Base-by-base conservation (phyloP, 2,797 vertebrate species). In the Falco biarmicus region DNA sequence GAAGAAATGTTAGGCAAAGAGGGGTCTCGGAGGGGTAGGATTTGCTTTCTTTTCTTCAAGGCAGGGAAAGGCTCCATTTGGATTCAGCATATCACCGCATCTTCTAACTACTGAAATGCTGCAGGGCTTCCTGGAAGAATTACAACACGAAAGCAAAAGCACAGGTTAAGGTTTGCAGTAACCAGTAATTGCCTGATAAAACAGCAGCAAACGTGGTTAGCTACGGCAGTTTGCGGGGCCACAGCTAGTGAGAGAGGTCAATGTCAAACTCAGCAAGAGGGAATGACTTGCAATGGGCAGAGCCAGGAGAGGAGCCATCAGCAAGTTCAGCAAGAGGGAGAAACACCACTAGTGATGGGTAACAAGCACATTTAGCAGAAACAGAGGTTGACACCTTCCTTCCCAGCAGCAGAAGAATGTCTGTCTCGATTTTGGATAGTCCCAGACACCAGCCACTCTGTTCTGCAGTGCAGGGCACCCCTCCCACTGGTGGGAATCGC, bases 241-340 rank as follows among this genome's bases (percentile, higher is more conserved):
- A 47, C 0, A 0, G 32, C 32, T 26, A 10, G 26, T 26, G 48
- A 51, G 69, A 78, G 61, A 78, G 13, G n/a, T 73, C 81, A 71
- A 63, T 60, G 76, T 60, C 39, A 81, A 81, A 65, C 1, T 2
- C 80, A 71, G 59, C 18, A 47, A 63, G 65, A 88, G n/a, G 28
- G 24, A 83, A 71, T 24, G 34, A 59, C 22, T 87, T 0, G 4
- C 43, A 66, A 41, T 0, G 0, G 60, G 54, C 61, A 87, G 70
- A 87, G n/a, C 32, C 0, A 1, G 39, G 57, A 90, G 53, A 90
- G 26, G 29, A 90, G 25, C 17, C 37, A 43, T 65, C 43, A 63
- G 47, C 24, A 70, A 34, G 29, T 22, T 81, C 76, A 78, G 39
- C 3, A 2, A 92, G 84, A 65, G 18, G 37, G 66, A 47, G 73